Evolutionary conservation across 2,797 vertebrate species (phyloP), one percentile per base, ranked within the genome.

Genomic region (Melanotaenia parkinsoni): DNA sequence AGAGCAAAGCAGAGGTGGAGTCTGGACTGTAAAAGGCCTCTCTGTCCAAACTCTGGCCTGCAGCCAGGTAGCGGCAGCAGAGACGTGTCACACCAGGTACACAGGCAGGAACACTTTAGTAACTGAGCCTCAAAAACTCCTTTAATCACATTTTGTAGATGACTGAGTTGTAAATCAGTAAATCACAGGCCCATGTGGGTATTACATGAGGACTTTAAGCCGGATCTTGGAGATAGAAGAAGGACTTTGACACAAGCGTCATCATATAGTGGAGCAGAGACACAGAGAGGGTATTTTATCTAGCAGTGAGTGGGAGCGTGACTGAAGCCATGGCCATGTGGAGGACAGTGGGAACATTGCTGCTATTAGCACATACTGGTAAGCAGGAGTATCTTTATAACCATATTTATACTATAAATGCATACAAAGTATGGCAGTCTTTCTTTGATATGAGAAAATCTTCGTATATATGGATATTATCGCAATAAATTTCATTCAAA

Each of bases 291-390:
- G 11, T 56, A 37, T 66, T 80, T 74, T 6, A 71, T 53, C 57
- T 3, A 1, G 3, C 2, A n/a, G 26, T 43, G 20, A 24, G 74
- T 0, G 1, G 28, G 56, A 75, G 47, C 58, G 3, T 80, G 57
- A n/a, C 33, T 59, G 11, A 76, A 33, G 57, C 67, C 86, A 92
- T 93, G 89, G 78, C 72, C 71, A 74, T 77, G 80, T 93, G 89
- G 93, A 85, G 51, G 45, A 83, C 80, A 24, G 40, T 86, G 0
- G 82, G 63, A 71, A 63, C 76, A 47, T 71, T 94, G 0, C 76
- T 95, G 11, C 72, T 92, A 0, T 30, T 93, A 32, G 59, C 91
- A 10, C 89, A 92, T 22, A 67, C 78, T 20, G 93, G 95, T 95
- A 81, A 92, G 91, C 71, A 92, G 90, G 70, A 12, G 40, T n/a